These are phyloP conservation scores for Meiosimyza platycephala DNA, from an alignment of 2,888 invertebrate species.

Conservation along the genomic window DNA sequence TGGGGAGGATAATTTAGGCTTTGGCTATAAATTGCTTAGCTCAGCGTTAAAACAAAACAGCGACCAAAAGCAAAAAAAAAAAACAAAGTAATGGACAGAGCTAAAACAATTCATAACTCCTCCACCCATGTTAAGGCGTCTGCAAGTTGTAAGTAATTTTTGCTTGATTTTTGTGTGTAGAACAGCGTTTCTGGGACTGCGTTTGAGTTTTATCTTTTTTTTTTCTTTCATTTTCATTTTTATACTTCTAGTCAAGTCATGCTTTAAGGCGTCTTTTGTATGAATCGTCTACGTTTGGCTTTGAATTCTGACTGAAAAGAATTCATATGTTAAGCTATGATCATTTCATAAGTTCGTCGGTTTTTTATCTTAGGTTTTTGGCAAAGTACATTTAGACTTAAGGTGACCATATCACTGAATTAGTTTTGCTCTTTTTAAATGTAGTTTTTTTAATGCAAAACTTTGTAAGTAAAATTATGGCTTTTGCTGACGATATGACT, in stretches of 20 bases:
- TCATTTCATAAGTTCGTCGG: neutral
- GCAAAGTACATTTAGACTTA: neutral
- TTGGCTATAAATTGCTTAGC: slow-evolving; percentile 33
- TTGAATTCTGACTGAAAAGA: neutral
- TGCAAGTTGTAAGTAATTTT: slow-evolving; percentile 14
- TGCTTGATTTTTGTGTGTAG: neutral
- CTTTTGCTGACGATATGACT: no score
- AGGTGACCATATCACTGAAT: neutral
- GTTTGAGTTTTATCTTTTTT: neutral
- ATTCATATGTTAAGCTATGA: neutral
- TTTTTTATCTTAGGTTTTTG: neutral
- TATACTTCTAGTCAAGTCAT: neutral
- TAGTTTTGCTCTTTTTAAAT: neutral
- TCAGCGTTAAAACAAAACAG: slow-evolving; percentile 14
- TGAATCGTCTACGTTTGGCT: slow-evolving; percentile 3
- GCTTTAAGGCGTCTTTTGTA: slow-evolving; percentile 3
- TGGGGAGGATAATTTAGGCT: neutral
- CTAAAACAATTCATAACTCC: slow-evolving; percentile 34
- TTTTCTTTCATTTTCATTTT: no score
- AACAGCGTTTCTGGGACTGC: neutral
- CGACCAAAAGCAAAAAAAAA: slow-evolving; percentile 3
- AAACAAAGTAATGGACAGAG: slow-evolving; percentile 25
- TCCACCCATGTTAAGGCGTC: slow-evolving; percentile 32
- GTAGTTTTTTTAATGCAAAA: neutral
- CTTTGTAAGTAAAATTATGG: no score